Base-by-base conservation (phyloP, 2,888 invertebrate species). In the Catocala fraxini region DNA sequence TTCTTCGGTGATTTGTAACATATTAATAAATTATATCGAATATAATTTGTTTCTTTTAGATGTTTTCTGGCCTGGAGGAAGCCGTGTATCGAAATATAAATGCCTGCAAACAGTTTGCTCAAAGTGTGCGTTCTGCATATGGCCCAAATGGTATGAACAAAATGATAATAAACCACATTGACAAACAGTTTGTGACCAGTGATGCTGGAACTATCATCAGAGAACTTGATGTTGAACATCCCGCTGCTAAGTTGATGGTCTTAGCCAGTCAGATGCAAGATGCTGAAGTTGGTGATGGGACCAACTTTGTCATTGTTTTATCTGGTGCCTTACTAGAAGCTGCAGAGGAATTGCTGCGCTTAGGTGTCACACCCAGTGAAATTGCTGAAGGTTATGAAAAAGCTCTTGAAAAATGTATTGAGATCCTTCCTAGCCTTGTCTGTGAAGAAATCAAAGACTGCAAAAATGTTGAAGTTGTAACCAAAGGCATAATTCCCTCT, bases 91-190 rank as follows among this genome's bases (percentile, higher is more conserved):
- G 99, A 63, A 99, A 99, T 87, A 99, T 99, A 75, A 96, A 95
- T 77, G 99, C 99, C 15, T 99, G 99, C 91, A 98, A 98, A 89
- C 98, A 99, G 86, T 98, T 99, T 82, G 96, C 99, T 1, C 97
- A 97, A 81, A 98, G 98, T 68, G 97, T 99, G 33, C 96, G 97
- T 71, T 98, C 99, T 25, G 98, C 99, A 0, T 99, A 98, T 90
- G 99, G 99, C 0, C 99, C 99, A 7, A 99, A 99, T 94, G 99
- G 99, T 77, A 97, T 97, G 98, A 99, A 99, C 91, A 99, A 99
- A 95, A 99, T 99, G 98, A 97, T 99, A 25, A 99, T 99, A 64
- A 99, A 99, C 92, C 99, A 99, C 88, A 96, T 99, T 75, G 99
- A 99, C 84, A 99, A 99, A 86, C 96, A 99, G 78, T 99, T 99